Conservation (phyloP, 2,888 invertebrate species). For the Unio pictorum region DNA sequence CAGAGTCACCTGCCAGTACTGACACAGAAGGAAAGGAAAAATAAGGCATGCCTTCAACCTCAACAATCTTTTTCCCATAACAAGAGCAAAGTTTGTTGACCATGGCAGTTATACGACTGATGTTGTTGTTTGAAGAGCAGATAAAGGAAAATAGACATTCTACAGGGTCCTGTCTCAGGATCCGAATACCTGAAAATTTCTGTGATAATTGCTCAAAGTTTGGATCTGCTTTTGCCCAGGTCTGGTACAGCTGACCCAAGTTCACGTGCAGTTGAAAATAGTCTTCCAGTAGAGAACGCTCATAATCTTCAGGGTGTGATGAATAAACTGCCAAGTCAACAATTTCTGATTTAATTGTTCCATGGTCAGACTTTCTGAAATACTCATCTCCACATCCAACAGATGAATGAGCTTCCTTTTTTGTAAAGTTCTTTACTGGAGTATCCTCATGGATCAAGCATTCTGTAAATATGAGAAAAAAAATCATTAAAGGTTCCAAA, state of each 20-base stretch:
- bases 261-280: constrained; percentile 87
- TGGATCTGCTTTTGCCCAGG: constrained; percentile 84
- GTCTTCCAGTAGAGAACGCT: constrained; percentile 72
- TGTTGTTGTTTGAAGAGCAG: constrained; percentile 98
- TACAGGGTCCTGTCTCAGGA: constrained; percentile 89
- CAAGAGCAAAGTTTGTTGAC: constrained; percentile 87
- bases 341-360: too few relatives aligned
- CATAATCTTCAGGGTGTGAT: too few relatives aligned
- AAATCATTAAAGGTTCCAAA: too few relatives aligned
- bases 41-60: constrained; percentile 78
- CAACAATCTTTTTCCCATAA: constrained; percentile 85
- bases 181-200: constrained; percentile 86
- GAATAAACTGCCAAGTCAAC: too few relatives aligned
- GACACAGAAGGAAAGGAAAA: constrained; percentile 83
- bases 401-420: too few relatives aligned
- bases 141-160: constrained; percentile 97
- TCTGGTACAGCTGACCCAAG: constrained; percentile 79
- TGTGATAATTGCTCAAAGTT: constrained; percentile 80
- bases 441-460: too few relatives aligned
- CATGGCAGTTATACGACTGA: constrained; percentile 89
- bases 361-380: too few relatives aligned
- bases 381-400: too few relatives aligned
- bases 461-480: too few relatives aligned
- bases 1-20: constrained; percentile 72
- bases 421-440: too few relatives aligned